Evolutionary conservation across 1,140 invertebrate genomes (phyloP).

Genomic region (Nilaparvata lugens): DNA sequence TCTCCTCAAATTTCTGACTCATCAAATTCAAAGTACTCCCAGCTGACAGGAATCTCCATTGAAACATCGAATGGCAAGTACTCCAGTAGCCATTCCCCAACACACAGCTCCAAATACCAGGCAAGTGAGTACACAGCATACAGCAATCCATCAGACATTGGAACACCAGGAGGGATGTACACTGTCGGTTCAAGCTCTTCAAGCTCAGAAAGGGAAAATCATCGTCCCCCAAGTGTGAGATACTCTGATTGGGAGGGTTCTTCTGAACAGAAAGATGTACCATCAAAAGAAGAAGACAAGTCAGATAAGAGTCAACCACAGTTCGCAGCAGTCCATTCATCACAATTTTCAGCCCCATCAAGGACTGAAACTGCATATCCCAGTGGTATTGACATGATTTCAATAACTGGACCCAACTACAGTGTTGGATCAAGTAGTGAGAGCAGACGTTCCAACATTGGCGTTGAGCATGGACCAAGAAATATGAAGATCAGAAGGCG

Average conservation of each 20-base stretch:
- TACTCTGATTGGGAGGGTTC: no score
- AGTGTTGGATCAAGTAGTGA: constrained; percentile 7
- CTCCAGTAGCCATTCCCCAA: background rate
- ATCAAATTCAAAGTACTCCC: constrained; percentile 4
- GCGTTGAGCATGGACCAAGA: constrained; percentile 42
- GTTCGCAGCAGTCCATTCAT: constrained; percentile 19
- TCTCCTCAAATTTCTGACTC: no score
- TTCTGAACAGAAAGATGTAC: no score
- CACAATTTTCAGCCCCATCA: constrained; percentile 6
- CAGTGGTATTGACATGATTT: background rate
- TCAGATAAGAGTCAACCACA: constrained; percentile 22
- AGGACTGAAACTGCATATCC: background rate
- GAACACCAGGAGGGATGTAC: constrained; percentile 12
- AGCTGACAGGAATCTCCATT: constrained; percentile 6
- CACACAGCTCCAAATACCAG: constrained; percentile 2
- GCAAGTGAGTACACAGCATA: constrained; percentile 20
- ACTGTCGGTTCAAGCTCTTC: background rate
- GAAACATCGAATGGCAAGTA: constrained; percentile 11
- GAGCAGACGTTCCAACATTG: background rate
- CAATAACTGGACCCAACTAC: constrained; percentile 1
- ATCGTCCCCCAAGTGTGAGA: background rate
- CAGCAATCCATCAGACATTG: constrained; percentile 22
- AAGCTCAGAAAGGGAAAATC: background rate
- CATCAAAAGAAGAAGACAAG: constrained; percentile 17
- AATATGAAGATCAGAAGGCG: constrained; percentile 29